phyloP scores from a whole-genome alignment of 2,888 invertebrate genomes.

The Leucoptera coffeella region DNA sequence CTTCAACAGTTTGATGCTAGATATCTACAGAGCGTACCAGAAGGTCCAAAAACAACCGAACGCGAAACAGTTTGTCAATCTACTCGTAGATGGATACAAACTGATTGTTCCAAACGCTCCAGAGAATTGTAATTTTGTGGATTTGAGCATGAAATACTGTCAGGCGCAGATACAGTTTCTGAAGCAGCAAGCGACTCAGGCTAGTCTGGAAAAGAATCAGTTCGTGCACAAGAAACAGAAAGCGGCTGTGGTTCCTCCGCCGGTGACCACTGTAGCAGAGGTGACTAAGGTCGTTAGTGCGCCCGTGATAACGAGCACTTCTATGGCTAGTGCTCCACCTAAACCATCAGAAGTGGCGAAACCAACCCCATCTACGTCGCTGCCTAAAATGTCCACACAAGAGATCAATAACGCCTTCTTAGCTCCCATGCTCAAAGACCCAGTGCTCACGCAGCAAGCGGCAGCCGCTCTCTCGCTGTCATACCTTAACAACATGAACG shows the following conservation, averaged over 20 bases:
- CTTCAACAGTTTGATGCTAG: slow-evolving; percentile 43
- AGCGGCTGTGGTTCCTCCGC: slow-evolving; percentile 9
- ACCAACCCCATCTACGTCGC: slow-evolving; percentile 1
- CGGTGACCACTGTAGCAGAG: too few relatives aligned
- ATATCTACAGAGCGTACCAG: slow-evolving; percentile 63
- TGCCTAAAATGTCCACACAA: slow-evolving; percentile 27
- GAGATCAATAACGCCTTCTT: slow-evolving; percentile 34
- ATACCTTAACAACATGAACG: slow-evolving; percentile 28
- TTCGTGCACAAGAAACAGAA: slow-evolving; percentile 33
- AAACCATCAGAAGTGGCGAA: not conserved
- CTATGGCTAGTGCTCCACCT: too few relatives aligned
- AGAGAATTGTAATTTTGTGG: slow-evolving; percentile 58
- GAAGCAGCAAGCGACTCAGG: slow-evolving; percentile 46
- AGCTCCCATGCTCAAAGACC: slow-evolving; percentile 29
- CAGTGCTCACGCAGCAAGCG: slow-evolving; percentile 25
- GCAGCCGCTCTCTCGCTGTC: slow-evolving; percentile 29
- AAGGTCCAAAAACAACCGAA: slow-evolving; percentile 58
- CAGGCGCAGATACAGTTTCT: slow-evolving; percentile 46
- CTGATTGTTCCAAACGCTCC: slow-evolving; percentile 55
- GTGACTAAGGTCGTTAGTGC: not conserved
- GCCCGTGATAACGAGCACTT: not conserved
- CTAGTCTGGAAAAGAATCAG: slow-evolving; percentile 26
- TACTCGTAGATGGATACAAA: slow-evolving; percentile 67
- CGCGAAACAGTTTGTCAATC: slow-evolving; percentile 55
- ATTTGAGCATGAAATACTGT: slow-evolving; percentile 66